Evolutionary conservation across 1,140 invertebrate species (phyloP), one percentile per base, ranked within the genome.

Genomic region (Pissodes strobi): DNA sequence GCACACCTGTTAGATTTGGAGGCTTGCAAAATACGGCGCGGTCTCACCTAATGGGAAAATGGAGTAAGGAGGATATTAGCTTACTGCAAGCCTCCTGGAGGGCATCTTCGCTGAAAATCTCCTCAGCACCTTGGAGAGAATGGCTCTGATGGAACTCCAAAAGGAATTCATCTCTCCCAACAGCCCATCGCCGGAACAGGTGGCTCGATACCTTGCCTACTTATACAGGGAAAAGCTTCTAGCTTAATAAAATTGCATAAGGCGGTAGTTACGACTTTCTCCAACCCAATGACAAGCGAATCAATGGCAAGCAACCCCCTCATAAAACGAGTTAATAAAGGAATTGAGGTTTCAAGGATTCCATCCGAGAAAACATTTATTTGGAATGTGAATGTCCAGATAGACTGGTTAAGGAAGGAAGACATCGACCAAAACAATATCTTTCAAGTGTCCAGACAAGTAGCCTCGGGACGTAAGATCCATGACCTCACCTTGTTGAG

Each of bases 1-100:
- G n/a, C 30, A 34, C 30, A 34, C 13, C 27, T 19, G 58, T 61
- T 34, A 13, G 27, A 61, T 3, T 48, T 39, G 27, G 10, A 53
- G n/a, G 27, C 8, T 15, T 15, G 10, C 3, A 38, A 55, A 39
- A 34, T 48, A 2, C 46, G 19, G 10, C 19, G 30, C n/a, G 30
- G 30, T 34, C 30, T 8, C 6, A 34, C 6, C 30, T 34, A 8
- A n/a, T 34, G n/a, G 30, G n/a, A 34, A 8, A 34, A n/a, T n/a
- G n/a, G n/a, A n/a, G n/a, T n/a, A n/a, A 34, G 30, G 30, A 34
- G n/a, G 30, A 34, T n/a, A 34, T 34, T 34, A 34, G n/a, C 30
- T n/a, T 34, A 34, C n/a, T 34, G n/a, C 30, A 34, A 34, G n/a
- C 6, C n/a, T 34, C 30, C n/a, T 34, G 30, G 30, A 34, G 30